Conservation (phyloP, 2,113 vertebrate genomes). For the Bothrops jararaca region DNA sequence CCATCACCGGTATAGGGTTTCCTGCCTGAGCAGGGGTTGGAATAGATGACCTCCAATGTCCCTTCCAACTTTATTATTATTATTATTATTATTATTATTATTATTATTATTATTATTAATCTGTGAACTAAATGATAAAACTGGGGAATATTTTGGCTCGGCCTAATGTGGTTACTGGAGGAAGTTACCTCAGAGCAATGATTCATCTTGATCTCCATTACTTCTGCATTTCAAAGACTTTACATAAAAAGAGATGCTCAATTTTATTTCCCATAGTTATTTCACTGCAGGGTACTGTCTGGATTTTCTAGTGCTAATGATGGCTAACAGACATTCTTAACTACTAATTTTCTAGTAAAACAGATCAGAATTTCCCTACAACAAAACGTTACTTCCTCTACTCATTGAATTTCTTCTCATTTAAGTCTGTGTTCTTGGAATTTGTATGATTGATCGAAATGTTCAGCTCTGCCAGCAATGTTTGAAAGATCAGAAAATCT, state of each 20-base stretch:
- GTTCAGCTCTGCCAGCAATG: not conserved
- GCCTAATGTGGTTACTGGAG: not conserved
- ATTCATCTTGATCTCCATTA: not conserved
- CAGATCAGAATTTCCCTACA: conserved; percentile 36
- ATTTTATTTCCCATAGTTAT: not conserved
- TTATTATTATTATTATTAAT: too few relatives aligned
- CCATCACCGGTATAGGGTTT: too few relatives aligned
- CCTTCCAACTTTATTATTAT: too few relatives aligned
- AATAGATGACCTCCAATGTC: too few relatives aligned
- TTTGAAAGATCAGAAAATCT: not conserved
- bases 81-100: too few relatives aligned
- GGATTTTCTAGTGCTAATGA: conserved; percentile 32
- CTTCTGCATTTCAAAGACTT: not conserved
- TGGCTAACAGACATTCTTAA: conserved; percentile 39
- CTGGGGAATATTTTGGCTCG: not conserved
- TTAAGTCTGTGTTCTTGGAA: conserved; percentile 39
- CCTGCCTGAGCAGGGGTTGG: too few relatives aligned
- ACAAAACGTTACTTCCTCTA: conserved; percentile 53
- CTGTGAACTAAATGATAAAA: not conserved
- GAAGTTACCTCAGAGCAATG: not conserved
- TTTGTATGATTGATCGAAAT: conserved; percentile 25
- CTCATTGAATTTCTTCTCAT: conserved; percentile 45
- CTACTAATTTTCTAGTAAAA: conserved; percentile 40
- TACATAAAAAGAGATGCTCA: not conserved
- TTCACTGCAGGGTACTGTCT: not conserved